Evolutionary conservation across 2,888 invertebrate genomes (phyloP), one percentile per base, ranked within the genome.

Genomic region (Cepaea hortensis): DNA sequence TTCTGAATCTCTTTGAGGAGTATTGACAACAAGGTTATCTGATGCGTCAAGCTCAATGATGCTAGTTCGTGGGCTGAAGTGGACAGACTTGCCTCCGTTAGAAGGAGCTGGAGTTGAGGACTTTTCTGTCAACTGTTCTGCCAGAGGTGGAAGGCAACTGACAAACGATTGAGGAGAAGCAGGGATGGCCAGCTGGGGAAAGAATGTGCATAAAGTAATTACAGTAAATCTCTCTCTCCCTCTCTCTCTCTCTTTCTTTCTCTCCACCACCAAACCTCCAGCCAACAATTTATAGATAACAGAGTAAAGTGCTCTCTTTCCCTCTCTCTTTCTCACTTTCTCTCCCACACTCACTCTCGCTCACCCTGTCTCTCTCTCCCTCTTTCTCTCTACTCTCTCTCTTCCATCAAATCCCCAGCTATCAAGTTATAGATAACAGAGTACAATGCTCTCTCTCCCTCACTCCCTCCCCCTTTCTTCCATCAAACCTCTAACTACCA

Each of bases 71-170:
- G 83, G 46, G 6, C 80, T 80, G 62, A 90, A 90, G 23, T 87
- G 88, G 13, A 89, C 89, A 79, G 86, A 87, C 46, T 88, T 88
- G 48, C 86, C 88, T 35, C 85, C 81, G 62, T 77, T 87, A 68
- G 20, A 48, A 15, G 81, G 77, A n/a, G 88, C 55, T 3, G 89
- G 86, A 0, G 87, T 88, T 20, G 87, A 86, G 5, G 89, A 23
- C 3, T 46, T 50, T 81, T 87, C 46, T 55, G 3, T 75, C n/a
- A 68, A 35, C 35, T 35, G 35, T 35, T 35, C 35, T 79, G 79
- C 79, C n/a, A 68, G 20, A 62, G 72, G 65, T 23, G 79, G 50
- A 13, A 76, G 68, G 55, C 75, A n/a, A 48, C 68, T 68, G 20
- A 23, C 68, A 23, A 81, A 55, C 1, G 11, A 13, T 2, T 81